Conservation (phyloP, 2,888 invertebrate species). For the Lithophane semibrunnea region DNA sequence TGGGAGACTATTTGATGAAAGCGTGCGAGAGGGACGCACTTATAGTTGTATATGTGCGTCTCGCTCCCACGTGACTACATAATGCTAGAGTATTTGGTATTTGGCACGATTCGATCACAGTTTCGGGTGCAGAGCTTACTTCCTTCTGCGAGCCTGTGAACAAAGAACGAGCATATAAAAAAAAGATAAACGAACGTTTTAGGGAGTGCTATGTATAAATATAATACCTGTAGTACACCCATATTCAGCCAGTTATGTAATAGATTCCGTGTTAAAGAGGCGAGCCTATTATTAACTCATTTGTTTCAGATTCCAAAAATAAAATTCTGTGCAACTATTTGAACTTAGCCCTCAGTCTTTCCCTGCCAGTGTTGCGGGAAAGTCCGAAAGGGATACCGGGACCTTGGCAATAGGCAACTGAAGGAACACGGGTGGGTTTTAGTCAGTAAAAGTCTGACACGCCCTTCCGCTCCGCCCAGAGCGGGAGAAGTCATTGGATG, state of each 20-base stretch:
- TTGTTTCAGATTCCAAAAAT: neutral
- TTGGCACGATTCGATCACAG: conserved; percentile 69
- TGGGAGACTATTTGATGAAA: conserved; percentile 50
- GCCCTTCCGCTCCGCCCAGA: too few relatives aligned
- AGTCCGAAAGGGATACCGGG: too few relatives aligned
- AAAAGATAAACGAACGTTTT: neutral
- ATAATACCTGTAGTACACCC: too few relatives aligned
- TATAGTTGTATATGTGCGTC: conserved; percentile 66
- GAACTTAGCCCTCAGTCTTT: neutral
- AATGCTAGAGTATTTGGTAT: conserved; percentile 63
- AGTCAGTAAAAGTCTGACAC: too few relatives aligned
- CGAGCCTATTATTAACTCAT: neutral
- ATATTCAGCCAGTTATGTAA: too few relatives aligned
- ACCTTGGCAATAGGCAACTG: too few relatives aligned
- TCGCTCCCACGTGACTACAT: conserved; percentile 67
- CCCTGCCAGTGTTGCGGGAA: too few relatives aligned
- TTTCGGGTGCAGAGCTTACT: conserved; percentile 71
- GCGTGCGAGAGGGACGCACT: conserved; percentile 66
- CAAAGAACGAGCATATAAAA: conserved; percentile 49
- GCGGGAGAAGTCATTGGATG: too few relatives aligned
- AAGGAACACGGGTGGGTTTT: too few relatives aligned
- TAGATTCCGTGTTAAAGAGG: neutral
- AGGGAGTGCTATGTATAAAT: too few relatives aligned
- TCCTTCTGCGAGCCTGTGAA: conserved; percentile 83
- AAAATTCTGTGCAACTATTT: neutral